Evolutionary conservation across 1,140 invertebrate genomes (phyloP), one percentile per base, ranked within the genome.

Genomic region (Manduca sexta): DNA sequence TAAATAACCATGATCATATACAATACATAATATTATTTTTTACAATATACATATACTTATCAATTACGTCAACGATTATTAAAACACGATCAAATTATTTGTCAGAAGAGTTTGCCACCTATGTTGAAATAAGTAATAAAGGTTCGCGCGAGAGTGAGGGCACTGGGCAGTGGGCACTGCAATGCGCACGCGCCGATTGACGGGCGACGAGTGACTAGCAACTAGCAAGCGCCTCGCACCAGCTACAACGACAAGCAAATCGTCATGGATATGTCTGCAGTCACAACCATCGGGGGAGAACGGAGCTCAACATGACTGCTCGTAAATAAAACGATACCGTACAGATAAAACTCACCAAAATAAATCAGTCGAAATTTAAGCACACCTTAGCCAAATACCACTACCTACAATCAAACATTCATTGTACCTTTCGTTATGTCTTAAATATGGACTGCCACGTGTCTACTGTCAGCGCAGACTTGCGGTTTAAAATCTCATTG

Each of bases 401-500:
- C 58, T 64, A 62, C 41, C 51, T 61, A 64, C 53, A 59, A 70
- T 40, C 65, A 70, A 78, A 70, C 64, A 73, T 74, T 74, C 77
- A 80, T 81, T 82, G 77, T 81, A 81, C 80, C 80, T 66, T 70
- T 67, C 56, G 30, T 58, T 73, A 65, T 61, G 65, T 61, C 59
- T 64, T 64, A 51, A 64, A 66, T 60, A 72, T 69, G 66, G 63
- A 67, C 58, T 65, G 68, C 64, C 68, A 56, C 60, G 42, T 56
- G 55, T 64, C 59, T 34, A 44, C n/a, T 43, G 41, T 43, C 40
- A 29, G 26, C 14, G 38, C 18, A 55, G 56, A 60, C 64, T 67
- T 69, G 65, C 69, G 69, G 66, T 73, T 67, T 69, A 59, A 68
- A 82, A 80, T 84, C 78, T 84, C 80, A 80, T 74, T 71, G 69